Conservation (phyloP, 2,113 vertebrate species). For the Cygnus atratus region DNA sequence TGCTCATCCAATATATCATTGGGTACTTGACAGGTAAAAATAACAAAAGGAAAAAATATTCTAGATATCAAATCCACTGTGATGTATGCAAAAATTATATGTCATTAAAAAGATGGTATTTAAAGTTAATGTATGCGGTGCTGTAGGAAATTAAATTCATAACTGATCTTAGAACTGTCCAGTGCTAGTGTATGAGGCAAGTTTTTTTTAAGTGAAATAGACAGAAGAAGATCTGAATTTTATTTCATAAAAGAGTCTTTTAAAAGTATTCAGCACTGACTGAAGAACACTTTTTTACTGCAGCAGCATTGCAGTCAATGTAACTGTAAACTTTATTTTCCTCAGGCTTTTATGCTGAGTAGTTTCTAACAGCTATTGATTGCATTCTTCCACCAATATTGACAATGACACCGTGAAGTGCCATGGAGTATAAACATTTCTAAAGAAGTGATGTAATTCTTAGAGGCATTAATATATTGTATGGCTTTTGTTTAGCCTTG, state of each 20-base stretch:
- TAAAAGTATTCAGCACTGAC: not conserved
- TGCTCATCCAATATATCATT: not conserved
- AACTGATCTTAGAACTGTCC: not conserved
- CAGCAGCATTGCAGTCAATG: not conserved
- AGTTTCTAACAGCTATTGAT: slow-evolving; percentile 9
- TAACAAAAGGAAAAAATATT: not conserved
- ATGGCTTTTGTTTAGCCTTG: not conserved
- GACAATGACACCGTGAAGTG: not conserved
- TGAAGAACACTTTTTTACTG: not conserved
- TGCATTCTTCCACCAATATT: not conserved
- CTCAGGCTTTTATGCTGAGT: not conserved
- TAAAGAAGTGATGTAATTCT: not conserved
- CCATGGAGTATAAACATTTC: not conserved
- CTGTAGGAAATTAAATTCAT: slow-evolving; percentile 17
- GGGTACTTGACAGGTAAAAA: not conserved
- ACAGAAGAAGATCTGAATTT: not conserved
- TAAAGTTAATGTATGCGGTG: not conserved
- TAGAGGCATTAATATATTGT: not conserved
- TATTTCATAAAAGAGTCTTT: not conserved
- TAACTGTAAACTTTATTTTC: slow-evolving; percentile 11
- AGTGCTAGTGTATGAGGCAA: not conserved
- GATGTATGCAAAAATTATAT: not conserved
- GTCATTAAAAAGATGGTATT: slow-evolving; percentile 24
- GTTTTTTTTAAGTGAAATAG: not conserved
- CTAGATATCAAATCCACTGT: not conserved